Percentiles rank a stretch among this genome's conserved stretches.
phyloP scores from a whole-genome alignment of 2,113 vertebrate species.

The Otolemur garnettii region DNA sequence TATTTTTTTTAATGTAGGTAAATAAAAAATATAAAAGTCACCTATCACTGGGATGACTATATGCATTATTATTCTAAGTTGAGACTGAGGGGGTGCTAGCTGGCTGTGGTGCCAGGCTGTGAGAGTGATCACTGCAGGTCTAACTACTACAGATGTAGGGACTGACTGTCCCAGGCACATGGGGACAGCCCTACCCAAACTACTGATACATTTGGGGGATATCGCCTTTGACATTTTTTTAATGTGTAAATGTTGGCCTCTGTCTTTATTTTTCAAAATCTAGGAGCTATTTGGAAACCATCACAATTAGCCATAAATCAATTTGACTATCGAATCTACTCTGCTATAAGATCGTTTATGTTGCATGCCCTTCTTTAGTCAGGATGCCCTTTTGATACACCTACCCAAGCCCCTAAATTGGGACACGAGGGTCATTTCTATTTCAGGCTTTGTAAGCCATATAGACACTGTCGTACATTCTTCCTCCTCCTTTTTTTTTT shows the following conservation, averaged over 20 bases:
- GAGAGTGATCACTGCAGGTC: background rate
- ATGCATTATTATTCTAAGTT: too few relatives aligned
- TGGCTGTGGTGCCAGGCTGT: background rate
- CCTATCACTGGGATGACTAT: rapidly evolving
- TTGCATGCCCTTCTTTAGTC: rapidly evolving
- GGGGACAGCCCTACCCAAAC: background rate
- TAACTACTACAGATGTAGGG: rapidly evolving
- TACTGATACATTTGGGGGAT: too few relatives aligned
- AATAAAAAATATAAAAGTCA: background rate
- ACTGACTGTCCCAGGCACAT: background rate
- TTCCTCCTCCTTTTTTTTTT: background rate
- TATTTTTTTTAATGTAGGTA: background rate
- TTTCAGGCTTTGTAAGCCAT: background rate
- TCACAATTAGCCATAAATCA: background rate
- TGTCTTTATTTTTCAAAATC: background rate
- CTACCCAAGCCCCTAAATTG: too few relatives aligned
- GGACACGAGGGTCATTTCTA: too few relatives aligned
- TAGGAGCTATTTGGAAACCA: background rate
- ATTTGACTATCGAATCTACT: background rate
- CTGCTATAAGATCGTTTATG: rapidly evolving
- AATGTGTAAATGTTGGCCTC: too few relatives aligned
- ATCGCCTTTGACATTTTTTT: background rate
- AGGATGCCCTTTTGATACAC: rapidly evolving
- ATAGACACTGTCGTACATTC: background rate
- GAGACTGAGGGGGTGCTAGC: too few relatives aligned